Evolutionary conservation across 2,113 vertebrate species (phyloP).

Genomic region (Ovibos moschatus): DNA sequence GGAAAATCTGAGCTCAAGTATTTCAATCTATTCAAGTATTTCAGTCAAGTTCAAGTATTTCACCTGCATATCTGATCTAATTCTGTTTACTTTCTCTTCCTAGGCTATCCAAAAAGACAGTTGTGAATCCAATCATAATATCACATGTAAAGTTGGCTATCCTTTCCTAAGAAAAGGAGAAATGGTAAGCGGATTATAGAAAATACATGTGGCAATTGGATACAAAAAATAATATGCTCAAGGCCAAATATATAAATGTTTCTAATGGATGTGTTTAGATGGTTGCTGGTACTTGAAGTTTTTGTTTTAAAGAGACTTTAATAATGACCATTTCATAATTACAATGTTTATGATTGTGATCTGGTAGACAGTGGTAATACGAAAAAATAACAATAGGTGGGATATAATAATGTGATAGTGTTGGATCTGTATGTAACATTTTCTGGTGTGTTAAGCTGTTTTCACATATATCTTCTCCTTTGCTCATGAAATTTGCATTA

Average conservation of each 20-base stretch:
- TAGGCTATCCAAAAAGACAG: constrained; percentile 89
- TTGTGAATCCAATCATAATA: constrained; percentile 85
- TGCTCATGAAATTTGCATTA: not conserved
- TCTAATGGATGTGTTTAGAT: not conserved
- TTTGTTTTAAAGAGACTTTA: not conserved
- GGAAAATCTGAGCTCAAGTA: not conserved
- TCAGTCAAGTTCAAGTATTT: not conserved
- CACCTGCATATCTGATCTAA: not conserved
- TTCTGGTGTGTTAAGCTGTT: not conserved
- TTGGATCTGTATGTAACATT: not conserved
- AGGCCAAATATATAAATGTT: not conserved
- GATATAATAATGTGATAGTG: not conserved
- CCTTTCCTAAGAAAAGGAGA: constrained; percentile 88
- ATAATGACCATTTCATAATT: not conserved
- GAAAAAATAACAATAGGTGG: not conserved
- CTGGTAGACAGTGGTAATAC: not conserved
- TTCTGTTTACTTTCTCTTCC: constrained; percentile 22
- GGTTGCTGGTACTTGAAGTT: not conserved
- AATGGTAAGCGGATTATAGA: constrained; percentile 79
- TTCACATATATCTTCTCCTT: not conserved
- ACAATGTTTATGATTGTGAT: not conserved
- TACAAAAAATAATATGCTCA: not conserved
- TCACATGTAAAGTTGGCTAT: constrained; percentile 93
- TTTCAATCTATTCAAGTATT: not conserved
- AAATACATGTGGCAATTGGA: not conserved